A percentile compares a stretch with the other conserved stretches of the same genome.
Evolutionary conservation across 2,888 invertebrate species (phyloP).

Genomic region (Nudaria mundana): DNA sequence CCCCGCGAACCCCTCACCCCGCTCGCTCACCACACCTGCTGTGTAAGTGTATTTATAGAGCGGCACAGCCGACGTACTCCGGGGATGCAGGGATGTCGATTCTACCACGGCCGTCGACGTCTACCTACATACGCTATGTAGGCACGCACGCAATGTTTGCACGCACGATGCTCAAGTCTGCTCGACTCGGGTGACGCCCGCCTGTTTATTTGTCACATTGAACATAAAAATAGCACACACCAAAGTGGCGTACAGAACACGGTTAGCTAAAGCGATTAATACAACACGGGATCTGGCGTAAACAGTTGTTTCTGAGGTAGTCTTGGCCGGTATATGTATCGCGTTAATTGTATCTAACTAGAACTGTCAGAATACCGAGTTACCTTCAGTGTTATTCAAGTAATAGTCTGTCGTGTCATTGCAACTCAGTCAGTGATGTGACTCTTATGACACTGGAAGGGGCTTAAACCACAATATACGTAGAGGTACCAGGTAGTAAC

Average conservation of each 20-base stretch:
- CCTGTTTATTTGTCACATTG: slow-evolving; percentile 65
- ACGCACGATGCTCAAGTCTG: slow-evolving; percentile 40
- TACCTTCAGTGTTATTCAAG: too few relatives aligned
- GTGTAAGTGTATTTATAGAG: slow-evolving; percentile 80
- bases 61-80: slow-evolving; percentile 61
- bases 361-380: too few relatives aligned
- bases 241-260: slow-evolving; percentile 38
- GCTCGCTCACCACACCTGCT: slow-evolving; percentile 73
- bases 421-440: too few relatives aligned
- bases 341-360: too few relatives aligned
- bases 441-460: too few relatives aligned
- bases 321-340: too few relatives aligned
- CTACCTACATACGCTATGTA: slow-evolving; percentile 46
- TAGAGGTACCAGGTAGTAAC: too few relatives aligned
- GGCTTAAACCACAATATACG: too few relatives aligned
- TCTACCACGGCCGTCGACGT: slow-evolving; percentile 58
- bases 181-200: slow-evolving; percentile 54
- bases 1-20: slow-evolving; percentile 56
- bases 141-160: slow-evolving; percentile 42
- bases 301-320: slow-evolving; percentile 18
- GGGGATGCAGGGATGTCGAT: slow-evolving; percentile 75
- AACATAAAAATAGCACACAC: slow-evolving; percentile 62
- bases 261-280: slow-evolving; percentile 27
- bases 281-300: slow-evolving; percentile 10
- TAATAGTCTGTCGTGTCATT: too few relatives aligned